phyloP scores from a whole-genome alignment of 2,888 invertebrate genomes.

The Tetranychus truncatus region DNA sequence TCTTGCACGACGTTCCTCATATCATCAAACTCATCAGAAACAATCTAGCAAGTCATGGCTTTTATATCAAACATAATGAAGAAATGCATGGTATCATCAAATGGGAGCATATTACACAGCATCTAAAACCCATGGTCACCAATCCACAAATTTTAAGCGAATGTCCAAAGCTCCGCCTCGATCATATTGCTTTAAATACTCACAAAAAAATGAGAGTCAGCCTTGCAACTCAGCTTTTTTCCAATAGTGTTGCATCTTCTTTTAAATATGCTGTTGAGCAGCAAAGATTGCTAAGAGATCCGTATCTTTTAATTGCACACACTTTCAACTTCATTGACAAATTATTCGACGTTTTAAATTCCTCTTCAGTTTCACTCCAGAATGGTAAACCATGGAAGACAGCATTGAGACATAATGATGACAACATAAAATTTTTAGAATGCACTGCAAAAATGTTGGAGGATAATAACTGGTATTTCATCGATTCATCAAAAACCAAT shows the following conservation, averaged over 20 bases:
- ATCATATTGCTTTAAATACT: background rate
- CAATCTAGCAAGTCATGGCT: no score
- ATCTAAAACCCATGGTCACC: background rate
- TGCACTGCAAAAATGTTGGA: no score
- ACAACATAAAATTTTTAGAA: no score
- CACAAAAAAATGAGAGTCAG: background rate
- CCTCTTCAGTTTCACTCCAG: background rate
- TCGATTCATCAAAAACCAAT: no score
- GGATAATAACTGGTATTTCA: no score
- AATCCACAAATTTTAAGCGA: background rate
- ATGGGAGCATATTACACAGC: background rate
- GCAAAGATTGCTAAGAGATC: background rate
- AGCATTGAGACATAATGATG: background rate
- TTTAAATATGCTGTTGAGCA: background rate
- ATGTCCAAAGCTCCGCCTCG: background rate
- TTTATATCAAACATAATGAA: background rate
- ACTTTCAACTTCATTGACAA: background rate
- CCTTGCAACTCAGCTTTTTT: conserved; percentile 2
- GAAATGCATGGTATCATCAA: background rate
- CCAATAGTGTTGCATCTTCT: background rate
- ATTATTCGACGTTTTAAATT: background rate
- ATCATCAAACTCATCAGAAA: background rate
- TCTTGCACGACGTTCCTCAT: background rate
- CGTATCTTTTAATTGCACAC: background rate
- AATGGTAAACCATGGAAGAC: conserved; percentile 5